Conservation (phyloP, 2,797 vertebrate genomes). For the Xenentodon cancila region DNA sequence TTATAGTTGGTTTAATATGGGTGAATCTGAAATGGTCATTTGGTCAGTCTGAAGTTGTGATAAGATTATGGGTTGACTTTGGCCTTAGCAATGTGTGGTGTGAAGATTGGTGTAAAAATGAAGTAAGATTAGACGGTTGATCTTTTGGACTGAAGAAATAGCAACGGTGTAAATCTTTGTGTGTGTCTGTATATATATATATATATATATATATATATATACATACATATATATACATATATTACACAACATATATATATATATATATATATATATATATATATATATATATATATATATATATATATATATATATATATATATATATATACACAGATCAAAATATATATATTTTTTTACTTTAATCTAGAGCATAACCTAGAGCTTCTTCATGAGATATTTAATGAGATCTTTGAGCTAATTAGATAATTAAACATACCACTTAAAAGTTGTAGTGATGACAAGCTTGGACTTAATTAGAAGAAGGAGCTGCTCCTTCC, state of each 20-base stretch:
- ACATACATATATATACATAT: no score
- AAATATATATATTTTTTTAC: no score
- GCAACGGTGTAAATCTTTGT: background rate
- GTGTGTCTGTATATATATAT: no score
- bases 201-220: no score
- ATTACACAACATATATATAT: no score
- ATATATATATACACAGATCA: no score
- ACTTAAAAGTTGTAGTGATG: conserved; percentile 27
- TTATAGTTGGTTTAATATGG: conserved; percentile 63
- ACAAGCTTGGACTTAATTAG: conserved; percentile 57
- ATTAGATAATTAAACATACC: conserved; percentile 36
- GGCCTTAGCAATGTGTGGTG: conserved; percentile 29
- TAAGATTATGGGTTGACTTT: conserved; percentile 17
- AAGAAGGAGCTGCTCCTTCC: conserved; percentile 25
- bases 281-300: no score
- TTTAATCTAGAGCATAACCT: conserved; percentile 1
- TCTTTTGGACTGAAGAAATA: conserved; percentile 7
- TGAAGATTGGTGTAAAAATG: conserved; percentile 30
- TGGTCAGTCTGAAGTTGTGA: conserved; percentile 28
- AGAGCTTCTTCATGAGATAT: conserved; percentile 3
- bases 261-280: no score
- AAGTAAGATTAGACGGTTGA: conserved; percentile 10
- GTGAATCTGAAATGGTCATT: conserved; percentile 54
- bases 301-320: no score
- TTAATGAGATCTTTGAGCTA: conserved; percentile 21